Base-by-base conservation (phyloP, 2,797 vertebrate genomes). In the Oceanodroma leucorhoa region DNA sequence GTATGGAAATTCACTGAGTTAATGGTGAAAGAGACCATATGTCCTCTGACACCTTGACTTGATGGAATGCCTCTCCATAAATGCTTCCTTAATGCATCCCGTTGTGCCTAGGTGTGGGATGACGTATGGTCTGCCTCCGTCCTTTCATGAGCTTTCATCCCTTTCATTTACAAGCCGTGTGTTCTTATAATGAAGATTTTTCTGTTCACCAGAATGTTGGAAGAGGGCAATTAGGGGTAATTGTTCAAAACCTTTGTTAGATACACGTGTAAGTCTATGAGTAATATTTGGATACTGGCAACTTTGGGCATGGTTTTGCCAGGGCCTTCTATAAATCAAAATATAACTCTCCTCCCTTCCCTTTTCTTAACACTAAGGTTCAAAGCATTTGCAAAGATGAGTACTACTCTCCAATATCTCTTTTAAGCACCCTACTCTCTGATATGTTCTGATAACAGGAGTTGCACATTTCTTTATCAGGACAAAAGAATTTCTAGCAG, bases 41-140 rank as follows among this genome's bases (percentile, higher is more conserved):
- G 86, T 85, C 75, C 84, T 91, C 86, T 87, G 90, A 87, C 91
- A 91, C 89, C 93, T 92, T 87, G 90, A 43, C 72, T 94, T 94
- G 89, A 73, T 83, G 78, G 91, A 88, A 96, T 96, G 92, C 91
- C 94, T 88, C 84, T 95, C 93, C 86, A 97, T 95, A 95, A 96
- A 95, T 90, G 95, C 88, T 94, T 92, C 92, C 94, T 94, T 93
- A 79, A 89, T 77, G 83, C 77, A 91, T 90, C 73, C 83, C 92
- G 69, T 95, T 82, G 83, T 89, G 93, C 83, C 81, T 77, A 96
- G 95, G 96, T 97, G 96, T 96, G 93, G 93, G 77, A 76, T 75
- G 93, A 94, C 87, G 87, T 90, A 72, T 41, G 87, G 64, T 61
- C 71, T 95, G 82, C 89, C 93, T 94, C 66, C 4, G 0, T 88